Evolutionary conservation across 1,140 invertebrate genomes (phyloP), one percentile per base, ranked within the genome.

Genomic region (Heliothis subflexa): DNA sequence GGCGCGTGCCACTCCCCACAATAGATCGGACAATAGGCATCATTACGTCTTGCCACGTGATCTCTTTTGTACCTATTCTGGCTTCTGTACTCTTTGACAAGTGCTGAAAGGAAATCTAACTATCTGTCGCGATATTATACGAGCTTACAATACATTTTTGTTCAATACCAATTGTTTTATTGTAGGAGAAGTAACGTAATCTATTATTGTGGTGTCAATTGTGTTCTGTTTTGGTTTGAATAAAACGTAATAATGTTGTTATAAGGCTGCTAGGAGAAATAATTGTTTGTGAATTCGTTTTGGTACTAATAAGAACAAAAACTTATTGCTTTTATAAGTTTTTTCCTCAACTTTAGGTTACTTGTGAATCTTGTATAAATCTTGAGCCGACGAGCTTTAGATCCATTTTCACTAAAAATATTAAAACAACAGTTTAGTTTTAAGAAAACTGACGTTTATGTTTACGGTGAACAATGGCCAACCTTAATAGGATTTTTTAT

Each of bases 41-140:
- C 40, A 45, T 64, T 47, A 64, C 61, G 61, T 16, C 33, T 64
- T n/a, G 25, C 64, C 64, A 68, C 64, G 64, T 68, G 64, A 21
- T 68, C 57, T 28, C 18, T 50, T 50, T 64, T 64, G 61, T 40
- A 12, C 61, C 61, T 55, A 47, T 64, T 64, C 16, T 52, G 64
- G 45, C 64, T 50, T 50, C 64, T 13, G 64, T 21, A 45, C 64
- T 21, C 45, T 50, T 68, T 50, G 11, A 25, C 47, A 50, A 50
- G n/a, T 64, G 21, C 12, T 68, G 11, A 68, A 68, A 68, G 64
- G 64, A 68, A 68, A 68, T 16, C n/a, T 21, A 10, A 25, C 47
- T 68, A 50, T 68, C 64, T 68, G 45, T 52, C 64, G 45, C 28
- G 14, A 25, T 50, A 40, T 50, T 68, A 50, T 50, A 50, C 16